phyloP scores from a whole-genome alignment of 2,113 vertebrate species.

The Perca schrenkii region DNA sequence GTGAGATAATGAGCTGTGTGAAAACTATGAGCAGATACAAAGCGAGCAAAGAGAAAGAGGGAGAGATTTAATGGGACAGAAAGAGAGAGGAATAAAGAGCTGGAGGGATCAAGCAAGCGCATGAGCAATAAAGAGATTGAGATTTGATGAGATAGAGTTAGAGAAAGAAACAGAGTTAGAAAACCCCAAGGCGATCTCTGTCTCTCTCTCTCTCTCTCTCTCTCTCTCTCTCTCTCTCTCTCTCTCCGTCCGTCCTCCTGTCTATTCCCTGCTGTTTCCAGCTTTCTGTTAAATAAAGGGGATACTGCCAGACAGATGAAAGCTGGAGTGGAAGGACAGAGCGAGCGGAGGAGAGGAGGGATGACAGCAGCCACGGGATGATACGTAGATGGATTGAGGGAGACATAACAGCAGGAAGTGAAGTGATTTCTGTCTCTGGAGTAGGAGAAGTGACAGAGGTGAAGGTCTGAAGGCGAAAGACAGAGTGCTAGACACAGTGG shows the following conservation, averaged over 20 bases:
- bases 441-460: conserved; percentile 16
- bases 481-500: background rate
- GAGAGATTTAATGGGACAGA: conserved; percentile 52
- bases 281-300: conserved; percentile 13
- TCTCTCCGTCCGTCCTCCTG: conserved; percentile 9
- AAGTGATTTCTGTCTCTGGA: conserved; percentile 28
- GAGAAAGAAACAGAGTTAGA: conserved; percentile 30
- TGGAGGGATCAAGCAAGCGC: conserved; percentile 14
- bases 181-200: conserved; percentile 33
- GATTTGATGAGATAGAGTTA: conserved; percentile 42
- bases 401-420: conserved; percentile 35
- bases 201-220: conserved; percentile 11
- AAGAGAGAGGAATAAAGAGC: conserved; percentile 30
- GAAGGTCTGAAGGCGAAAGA: conserved; percentile 9
- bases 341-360: conserved; percentile 14
- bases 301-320: conserved; percentile 43
- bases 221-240: conserved; percentile 23
- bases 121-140: conserved; percentile 22
- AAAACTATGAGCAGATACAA: conserved; percentile 4
- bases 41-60: conserved; percentile 1
- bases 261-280: conserved; percentile 17
- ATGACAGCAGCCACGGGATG: conserved; percentile 17
- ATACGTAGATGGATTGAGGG: background rate
- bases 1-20: conserved; percentile 49
- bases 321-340: conserved; percentile 19